A percentile compares a stretch with the other conserved stretches of the same genome.
Evolutionary conservation across 1,140 invertebrate genomes (phyloP).

Genomic region (Zaprionus gabonicus): DNA sequence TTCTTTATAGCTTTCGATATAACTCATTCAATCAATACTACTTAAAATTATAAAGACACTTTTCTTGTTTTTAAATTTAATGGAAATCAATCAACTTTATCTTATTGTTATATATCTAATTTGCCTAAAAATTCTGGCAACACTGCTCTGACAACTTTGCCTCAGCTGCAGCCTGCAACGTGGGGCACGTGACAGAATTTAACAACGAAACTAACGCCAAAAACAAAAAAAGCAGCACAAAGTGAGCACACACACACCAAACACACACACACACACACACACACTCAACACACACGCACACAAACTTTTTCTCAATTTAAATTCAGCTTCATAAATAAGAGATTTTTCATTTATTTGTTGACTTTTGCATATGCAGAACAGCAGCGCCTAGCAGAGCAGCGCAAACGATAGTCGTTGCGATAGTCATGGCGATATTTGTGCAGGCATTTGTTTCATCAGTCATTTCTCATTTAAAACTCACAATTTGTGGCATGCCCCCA

Average conservation of each 20-base stretch:
- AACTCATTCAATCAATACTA: too few species aligned
- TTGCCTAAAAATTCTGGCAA: too few species aligned
- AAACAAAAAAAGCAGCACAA: background rate
- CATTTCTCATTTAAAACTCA: background rate
- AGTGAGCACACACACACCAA: background rate
- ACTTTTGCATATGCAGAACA: background rate
- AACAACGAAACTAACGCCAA: background rate
- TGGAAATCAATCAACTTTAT: too few species aligned
- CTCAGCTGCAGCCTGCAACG: background rate
- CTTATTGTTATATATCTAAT: too few species aligned
- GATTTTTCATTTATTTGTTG: slow-evolving; percentile 6
- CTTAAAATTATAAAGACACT: too few species aligned
- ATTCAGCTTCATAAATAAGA: slow-evolving; percentile 3
- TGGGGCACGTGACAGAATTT: background rate
- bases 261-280: background rate
- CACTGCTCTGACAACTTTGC: background rate
- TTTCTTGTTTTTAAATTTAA: too few species aligned
- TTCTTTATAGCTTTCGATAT: too few species aligned
- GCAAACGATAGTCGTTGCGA: background rate
- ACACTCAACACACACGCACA: background rate
- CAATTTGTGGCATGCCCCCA: background rate
- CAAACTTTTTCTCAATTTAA: background rate
- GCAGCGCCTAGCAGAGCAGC: background rate
- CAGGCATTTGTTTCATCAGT: background rate
- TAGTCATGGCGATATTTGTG: background rate